Percentiles rank a stretch among this genome's conserved stretches.
These are phyloP conservation scores for Paracentrotus lividus DNA, from an alignment of 53 echinoderm and acorn worm species.

Conservation along the genomic window DNA sequence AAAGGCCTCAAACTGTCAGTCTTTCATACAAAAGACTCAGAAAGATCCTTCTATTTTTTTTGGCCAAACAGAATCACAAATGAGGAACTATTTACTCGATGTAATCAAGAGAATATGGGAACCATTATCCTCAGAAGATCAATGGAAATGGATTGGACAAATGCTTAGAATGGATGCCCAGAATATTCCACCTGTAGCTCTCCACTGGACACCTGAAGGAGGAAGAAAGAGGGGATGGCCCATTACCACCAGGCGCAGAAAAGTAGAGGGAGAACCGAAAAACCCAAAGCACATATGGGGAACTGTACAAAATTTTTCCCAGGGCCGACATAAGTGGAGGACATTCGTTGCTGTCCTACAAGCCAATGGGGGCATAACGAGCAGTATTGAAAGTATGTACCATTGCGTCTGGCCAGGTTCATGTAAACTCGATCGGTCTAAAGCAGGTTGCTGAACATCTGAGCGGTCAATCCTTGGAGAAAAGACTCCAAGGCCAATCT, in stretches of 20 bases:
- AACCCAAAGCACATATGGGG: too few relatives aligned
- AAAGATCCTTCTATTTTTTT: constrained; percentile 21
- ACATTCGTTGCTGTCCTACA: constrained; percentile 42
- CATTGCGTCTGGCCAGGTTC: too few relatives aligned
- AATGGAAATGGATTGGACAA: constrained; percentile 32
- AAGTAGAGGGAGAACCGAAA: constrained; percentile 40
- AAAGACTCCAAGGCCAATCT: too few relatives aligned
- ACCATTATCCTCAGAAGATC: too few relatives aligned
- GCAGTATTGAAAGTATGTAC: neutral
- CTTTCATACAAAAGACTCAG: constrained; percentile 30
- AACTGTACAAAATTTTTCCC: neutral
- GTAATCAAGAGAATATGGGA: neutral
- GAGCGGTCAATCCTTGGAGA: too few relatives aligned
- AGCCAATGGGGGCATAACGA: constrained; percentile 25
- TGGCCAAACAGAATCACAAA: too few relatives aligned
- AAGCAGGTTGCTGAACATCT: too few relatives aligned
- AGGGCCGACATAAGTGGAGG: constrained; percentile 32
- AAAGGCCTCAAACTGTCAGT: constrained; percentile 29
- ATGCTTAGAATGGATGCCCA: constrained; percentile 32
- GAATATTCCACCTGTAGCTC: neutral
- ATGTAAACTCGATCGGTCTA: too few relatives aligned
- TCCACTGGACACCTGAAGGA: constrained; percentile 38
- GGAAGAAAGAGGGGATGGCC: too few relatives aligned
- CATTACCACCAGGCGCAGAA: too few relatives aligned
- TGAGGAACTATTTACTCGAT: too few relatives aligned